phyloP scores from a whole-genome alignment of 2,113 vertebrate species.

The Corythoichthys intestinalis region DNA sequence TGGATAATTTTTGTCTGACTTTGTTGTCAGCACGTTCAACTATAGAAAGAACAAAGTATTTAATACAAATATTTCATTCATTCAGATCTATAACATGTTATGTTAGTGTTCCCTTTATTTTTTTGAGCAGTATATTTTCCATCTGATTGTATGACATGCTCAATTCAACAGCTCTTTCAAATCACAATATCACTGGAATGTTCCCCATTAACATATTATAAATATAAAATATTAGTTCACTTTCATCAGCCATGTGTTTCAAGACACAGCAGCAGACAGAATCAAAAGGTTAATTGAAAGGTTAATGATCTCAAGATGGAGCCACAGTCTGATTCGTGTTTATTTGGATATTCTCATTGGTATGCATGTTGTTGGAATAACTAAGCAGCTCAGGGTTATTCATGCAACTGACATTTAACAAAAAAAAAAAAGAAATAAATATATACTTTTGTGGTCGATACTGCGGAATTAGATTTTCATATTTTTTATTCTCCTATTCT shows the following conservation, averaged over 20 bases:
- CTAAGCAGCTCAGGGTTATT: neutral
- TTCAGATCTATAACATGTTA: no score
- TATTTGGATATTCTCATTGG: constrained; percentile 18
- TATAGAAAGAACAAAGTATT: no score
- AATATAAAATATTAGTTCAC: constrained; percentile 11
- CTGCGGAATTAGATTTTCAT: no score
- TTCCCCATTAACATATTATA: constrained; percentile 10
- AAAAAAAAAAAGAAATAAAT: neutral
- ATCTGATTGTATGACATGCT: no score
- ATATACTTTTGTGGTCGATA: no score
- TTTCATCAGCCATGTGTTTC: constrained; percentile 17
- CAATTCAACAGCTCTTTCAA: neutral
- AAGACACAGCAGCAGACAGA: constrained; percentile 31
- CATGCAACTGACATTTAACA: constrained; percentile 26
- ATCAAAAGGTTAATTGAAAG: constrained; percentile 55
- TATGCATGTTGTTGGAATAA: constrained; percentile 10
- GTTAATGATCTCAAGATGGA: constrained; percentile 39
- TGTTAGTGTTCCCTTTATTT: no score
- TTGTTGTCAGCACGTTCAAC: no score
- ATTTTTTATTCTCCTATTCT: no score
- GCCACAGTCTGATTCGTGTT: constrained; percentile 17
- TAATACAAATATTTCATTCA: no score
- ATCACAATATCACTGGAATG: no score
- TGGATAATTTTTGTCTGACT: no score
- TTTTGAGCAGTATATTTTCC: no score